Evolutionary conservation across 2,888 invertebrate genomes (phyloP).

Genomic region (Azorinus chamasolen): DNA sequence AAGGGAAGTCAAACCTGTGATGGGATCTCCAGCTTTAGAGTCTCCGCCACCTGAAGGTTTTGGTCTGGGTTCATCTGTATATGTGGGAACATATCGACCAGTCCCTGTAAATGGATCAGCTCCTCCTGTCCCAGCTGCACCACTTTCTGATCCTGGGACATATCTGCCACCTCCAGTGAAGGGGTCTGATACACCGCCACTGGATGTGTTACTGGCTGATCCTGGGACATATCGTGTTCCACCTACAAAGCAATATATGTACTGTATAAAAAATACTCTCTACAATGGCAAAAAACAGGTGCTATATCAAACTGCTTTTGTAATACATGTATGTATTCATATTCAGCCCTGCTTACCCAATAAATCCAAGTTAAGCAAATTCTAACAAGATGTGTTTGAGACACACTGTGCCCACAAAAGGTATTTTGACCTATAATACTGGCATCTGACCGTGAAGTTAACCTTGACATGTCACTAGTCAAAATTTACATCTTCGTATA

Average conservation of each 20-base stretch:
- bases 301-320: no score
- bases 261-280: no score
- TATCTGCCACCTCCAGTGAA: constrained; percentile 89
- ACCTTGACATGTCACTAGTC: no score
- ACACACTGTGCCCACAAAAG: no score
- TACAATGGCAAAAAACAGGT: no score
- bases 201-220: constrained; percentile 23
- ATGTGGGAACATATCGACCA: constrained; percentile 73
- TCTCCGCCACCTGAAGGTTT: constrained; percentile 68
- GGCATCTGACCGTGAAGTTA: no score
- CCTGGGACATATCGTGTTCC: constrained; percentile 91
- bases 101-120: constrained; percentile 88
- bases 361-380: no score
- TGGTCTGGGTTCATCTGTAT: constrained; percentile 40
- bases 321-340: no score
- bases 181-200: constrained; percentile 84
- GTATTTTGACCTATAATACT: no score
- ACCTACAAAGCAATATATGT: constrained; percentile 63
- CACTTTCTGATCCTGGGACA: constrained; percentile 87
- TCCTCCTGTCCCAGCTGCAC: constrained; percentile 54
- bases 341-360: no score
- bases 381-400: no score
- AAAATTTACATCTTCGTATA: no score
- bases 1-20: constrained; percentile 53
- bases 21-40: constrained; percentile 66